Evolutionary conservation across 30 jellyfish, hydroid and myxozoan genomes (phyloP).

Genomic region (Hydra vulgaris): DNA sequence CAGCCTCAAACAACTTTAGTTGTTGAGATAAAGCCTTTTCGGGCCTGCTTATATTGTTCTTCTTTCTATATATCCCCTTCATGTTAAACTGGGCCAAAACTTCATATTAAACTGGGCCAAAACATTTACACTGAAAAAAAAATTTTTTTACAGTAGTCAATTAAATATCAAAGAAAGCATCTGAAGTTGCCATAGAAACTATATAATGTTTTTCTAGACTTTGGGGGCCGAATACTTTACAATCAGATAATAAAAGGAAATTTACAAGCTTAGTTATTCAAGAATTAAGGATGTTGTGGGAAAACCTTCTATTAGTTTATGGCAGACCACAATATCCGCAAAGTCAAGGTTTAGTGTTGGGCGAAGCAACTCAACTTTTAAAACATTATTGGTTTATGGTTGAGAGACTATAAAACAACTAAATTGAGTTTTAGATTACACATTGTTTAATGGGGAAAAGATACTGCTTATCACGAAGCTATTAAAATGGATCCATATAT

Average conservation of each 20-base stretch:
- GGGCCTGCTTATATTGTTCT: too few relatives aligned
- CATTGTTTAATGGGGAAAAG: background rate
- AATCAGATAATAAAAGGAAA: background rate
- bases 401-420: background rate
- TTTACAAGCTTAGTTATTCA: background rate
- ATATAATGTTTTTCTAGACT: background rate
- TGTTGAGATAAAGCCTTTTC: too few relatives aligned
- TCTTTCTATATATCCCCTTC: too few relatives aligned
- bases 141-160: too few relatives aligned
- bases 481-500: background rate
- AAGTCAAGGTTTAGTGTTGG: slow-evolving; percentile 2
- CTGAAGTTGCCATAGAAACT: background rate
- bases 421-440: background rate
- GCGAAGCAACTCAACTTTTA: background rate
- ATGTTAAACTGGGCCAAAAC: too few relatives aligned
- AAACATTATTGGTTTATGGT: background rate
- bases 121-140: too few relatives aligned
- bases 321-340: too few relatives aligned
- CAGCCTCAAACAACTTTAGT: too few relatives aligned
- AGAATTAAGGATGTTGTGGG: background rate
- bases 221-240: background rate
- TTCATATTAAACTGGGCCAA: too few relatives aligned
- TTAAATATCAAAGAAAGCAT: background rate
- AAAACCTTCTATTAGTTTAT: background rate
- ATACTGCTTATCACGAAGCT: background rate